phyloP scores from a whole-genome alignment of 2,113 vertebrate species.

The Syngnathus scovelli region DNA sequence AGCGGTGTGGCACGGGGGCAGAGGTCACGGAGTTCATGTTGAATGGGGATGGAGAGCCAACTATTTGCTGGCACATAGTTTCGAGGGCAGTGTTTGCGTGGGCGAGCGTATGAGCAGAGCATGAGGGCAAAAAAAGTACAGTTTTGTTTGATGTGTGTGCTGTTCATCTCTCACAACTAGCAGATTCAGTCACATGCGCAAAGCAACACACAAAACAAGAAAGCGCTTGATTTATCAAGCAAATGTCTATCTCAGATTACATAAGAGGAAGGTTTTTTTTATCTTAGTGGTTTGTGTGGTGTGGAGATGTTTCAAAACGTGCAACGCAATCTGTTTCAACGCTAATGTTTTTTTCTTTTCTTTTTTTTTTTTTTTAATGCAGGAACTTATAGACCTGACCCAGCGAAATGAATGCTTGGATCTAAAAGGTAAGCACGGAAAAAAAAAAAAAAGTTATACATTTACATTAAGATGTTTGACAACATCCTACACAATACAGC shows the following conservation, averaged over 20 bases:
- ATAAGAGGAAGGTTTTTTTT: neutral
- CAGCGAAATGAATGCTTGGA: conserved; percentile 85
- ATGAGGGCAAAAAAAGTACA: conserved; percentile 18
- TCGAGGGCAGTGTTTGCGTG: conserved; percentile 34
- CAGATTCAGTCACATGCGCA: neutral
- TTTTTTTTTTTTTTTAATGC: conserved; percentile 37
- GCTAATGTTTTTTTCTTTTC: conserved; percentile 8
- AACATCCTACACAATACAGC: neutral
- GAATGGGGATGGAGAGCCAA: conserved; percentile 30
- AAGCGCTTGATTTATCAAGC: neutral
- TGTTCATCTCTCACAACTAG: neutral
- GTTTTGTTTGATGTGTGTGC: conserved; percentile 8
- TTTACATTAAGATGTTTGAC: neutral
- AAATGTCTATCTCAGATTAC: conserved; percentile 6
- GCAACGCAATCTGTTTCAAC: conserved; percentile 15
- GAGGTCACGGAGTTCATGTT: conserved; percentile 53
- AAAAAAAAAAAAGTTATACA: neutral
- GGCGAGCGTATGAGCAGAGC: conserved; percentile 15
- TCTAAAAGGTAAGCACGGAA: conserved; percentile 77
- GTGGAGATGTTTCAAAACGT: conserved; percentile 18
- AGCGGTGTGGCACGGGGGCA: conserved; percentile 24
- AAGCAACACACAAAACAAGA: neutral
- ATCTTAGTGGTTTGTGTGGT: neutral
- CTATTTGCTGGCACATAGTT: conserved; percentile 51
- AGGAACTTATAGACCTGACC: conserved; percentile 84